A percentile compares a stretch with the other conserved stretches of the same genome.
phyloP scores from a whole-genome alignment of 1,140 invertebrate genomes.

The Drosophila pallidifrons region DNA sequence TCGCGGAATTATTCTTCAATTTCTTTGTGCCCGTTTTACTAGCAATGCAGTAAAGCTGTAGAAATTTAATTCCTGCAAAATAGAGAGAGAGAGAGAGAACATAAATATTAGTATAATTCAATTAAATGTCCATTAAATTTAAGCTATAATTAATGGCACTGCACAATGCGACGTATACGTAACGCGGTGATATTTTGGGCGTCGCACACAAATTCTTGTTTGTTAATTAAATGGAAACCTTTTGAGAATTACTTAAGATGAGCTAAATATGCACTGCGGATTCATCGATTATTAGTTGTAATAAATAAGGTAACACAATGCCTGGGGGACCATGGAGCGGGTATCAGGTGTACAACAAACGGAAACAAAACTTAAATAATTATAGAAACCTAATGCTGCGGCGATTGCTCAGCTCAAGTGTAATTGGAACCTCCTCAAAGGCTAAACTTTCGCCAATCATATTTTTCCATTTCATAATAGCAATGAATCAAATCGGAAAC shows the following conservation, averaged over 20 bases:
- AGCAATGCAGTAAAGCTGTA: conserved; percentile 75
- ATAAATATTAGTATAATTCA: conserved; percentile 45
- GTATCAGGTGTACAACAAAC: no score
- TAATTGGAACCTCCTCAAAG: background rate
- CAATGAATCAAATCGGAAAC: background rate
- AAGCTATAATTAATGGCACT: conserved; percentile 42
- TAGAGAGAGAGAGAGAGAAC: conserved; percentile 14
- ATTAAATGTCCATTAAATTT: conserved; percentile 34
- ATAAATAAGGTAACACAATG: background rate
- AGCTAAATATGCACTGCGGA: background rate
- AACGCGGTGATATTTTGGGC: conserved; percentile 2
- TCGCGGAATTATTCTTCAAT: conserved; percentile 67
- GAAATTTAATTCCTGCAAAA: conserved; percentile 74
- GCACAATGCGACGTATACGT: conserved; percentile 50
- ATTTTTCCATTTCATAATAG: no score
- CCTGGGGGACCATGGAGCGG: background rate
- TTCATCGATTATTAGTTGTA: background rate
- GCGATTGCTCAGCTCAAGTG: background rate
- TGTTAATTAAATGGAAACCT: conserved; percentile 14
- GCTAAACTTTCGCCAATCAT: background rate
- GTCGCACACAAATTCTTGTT: background rate
- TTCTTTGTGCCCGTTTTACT: conserved; percentile 66
- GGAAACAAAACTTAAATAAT: no score
- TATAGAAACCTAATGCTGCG: no score
- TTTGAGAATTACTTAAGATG: conserved; percentile 3